These are phyloP conservation scores for Syritta pipiens DNA, from an alignment of 2,888 invertebrate species.

Conservation along the genomic window DNA sequence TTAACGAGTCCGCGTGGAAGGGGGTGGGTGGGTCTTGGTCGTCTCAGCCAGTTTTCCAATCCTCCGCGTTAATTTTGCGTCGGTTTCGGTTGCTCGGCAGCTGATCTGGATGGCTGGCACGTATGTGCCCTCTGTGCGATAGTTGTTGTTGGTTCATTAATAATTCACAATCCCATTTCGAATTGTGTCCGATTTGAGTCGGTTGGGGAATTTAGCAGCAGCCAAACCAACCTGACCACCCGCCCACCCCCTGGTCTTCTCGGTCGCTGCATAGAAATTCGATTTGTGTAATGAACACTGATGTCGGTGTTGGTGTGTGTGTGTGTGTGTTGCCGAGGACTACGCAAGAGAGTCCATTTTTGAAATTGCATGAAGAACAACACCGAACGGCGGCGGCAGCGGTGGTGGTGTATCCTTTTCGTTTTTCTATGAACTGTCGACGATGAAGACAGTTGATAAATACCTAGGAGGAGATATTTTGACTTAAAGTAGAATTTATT, in stretches of 20 bases:
- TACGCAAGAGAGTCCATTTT: slow-evolving; percentile 45
- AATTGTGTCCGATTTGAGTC: slow-evolving; percentile 78
- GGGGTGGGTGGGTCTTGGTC: slow-evolving; percentile 27
- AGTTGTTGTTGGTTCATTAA: slow-evolving; percentile 74
- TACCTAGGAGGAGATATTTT: slow-evolving; percentile 74
- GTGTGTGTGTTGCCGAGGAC: slow-evolving; percentile 9
- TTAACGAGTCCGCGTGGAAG: slow-evolving; percentile 59
- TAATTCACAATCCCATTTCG: slow-evolving; percentile 78
- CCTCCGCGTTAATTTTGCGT: slow-evolving; percentile 58
- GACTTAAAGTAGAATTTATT: slow-evolving; percentile 77
- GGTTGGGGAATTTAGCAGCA: slow-evolving; percentile 72
- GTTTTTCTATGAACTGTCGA: slow-evolving; percentile 56
- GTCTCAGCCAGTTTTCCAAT: slow-evolving; percentile 37
- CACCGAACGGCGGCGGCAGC: no score
- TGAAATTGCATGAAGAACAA: slow-evolving; percentile 44
- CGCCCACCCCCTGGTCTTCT: slow-evolving; percentile 70
- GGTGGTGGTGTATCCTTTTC: slow-evolving; percentile 35
- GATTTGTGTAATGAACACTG: slow-evolving; percentile 67
- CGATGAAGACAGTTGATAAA: slow-evolving; percentile 74
- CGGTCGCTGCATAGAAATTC: slow-evolving; percentile 71
- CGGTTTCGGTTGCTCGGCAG: slow-evolving; percentile 12
- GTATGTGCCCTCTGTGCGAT: slow-evolving; percentile 44
- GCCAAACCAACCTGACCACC: background rate
- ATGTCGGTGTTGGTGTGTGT: slow-evolving; percentile 2
- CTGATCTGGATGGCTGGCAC: slow-evolving; percentile 66